Evolutionary conservation across 2,797 vertebrate genomes (phyloP).

Genomic region (Karalla daura): DNA sequence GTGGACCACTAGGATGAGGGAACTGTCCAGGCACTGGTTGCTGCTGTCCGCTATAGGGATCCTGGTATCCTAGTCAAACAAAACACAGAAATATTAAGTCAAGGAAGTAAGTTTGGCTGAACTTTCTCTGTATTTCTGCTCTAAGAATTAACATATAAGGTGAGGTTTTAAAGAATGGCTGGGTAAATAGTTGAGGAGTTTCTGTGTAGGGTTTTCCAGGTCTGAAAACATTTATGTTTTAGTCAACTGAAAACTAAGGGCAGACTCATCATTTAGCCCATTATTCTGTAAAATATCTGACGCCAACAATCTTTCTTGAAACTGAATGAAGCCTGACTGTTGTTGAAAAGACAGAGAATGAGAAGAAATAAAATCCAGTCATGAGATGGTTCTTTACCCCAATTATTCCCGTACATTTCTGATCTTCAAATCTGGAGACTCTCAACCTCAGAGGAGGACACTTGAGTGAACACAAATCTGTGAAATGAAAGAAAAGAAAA

Average conservation of each 20-base stretch:
- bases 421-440: constrained; percentile 9
- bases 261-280: too few relatives aligned
- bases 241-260: too few relatives aligned
- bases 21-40: constrained; percentile 7
- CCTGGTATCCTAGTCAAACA: constrained; percentile 29
- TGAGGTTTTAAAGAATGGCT: too few relatives aligned
- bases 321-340: background rate
- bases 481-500: background rate
- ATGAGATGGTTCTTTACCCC: constrained; percentile 41
- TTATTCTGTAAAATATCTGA: too few relatives aligned
- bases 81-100: too few relatives aligned
- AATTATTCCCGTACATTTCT: constrained; percentile 40
- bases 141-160: too few relatives aligned
- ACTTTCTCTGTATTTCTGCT: too few relatives aligned
- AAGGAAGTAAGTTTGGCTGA: too few relatives aligned
- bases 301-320: too few relatives aligned
- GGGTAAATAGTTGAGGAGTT: background rate
- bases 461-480: background rate
- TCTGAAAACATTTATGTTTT: too few relatives aligned
- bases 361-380: background rate
- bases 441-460: constrained; percentile 18
- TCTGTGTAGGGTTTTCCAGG: background rate
- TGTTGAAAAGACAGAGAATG: background rate
- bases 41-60: background rate
- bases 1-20: constrained; percentile 20